A percentile compares a stretch with the other conserved stretches of the same genome.
These are phyloP conservation scores for Sclerurus mexicanus DNA, from an alignment of 2,113 vertebrate genomes.

Conservation along the genomic window DNA sequence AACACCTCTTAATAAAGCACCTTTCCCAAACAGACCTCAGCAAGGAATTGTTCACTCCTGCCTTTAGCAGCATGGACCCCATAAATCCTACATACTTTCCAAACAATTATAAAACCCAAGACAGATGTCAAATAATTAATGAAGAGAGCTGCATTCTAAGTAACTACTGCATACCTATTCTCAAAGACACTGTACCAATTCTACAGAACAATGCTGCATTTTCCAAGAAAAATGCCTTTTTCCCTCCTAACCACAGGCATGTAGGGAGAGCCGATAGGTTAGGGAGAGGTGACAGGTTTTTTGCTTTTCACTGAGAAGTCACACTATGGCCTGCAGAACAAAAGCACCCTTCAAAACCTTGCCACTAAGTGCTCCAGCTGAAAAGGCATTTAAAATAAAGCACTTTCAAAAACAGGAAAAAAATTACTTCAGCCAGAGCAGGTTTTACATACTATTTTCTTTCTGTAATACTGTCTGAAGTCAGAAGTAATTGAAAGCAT, in stretches of 20 bases:
- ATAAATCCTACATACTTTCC: neutral
- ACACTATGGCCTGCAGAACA: neutral
- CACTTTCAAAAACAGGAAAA: neutral
- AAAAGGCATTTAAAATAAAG: constrained; percentile 17
- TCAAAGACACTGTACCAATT: neutral
- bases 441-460: neutral
- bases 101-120: neutral
- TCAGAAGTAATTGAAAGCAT: neutral
- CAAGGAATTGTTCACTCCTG: neutral
- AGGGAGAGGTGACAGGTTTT: constrained; percentile 12
- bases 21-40: neutral
- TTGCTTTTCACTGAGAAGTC: constrained; percentile 5
- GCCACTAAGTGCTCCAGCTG: constrained; percentile 18
- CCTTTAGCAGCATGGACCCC: neutral
- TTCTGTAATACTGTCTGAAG: neutral
- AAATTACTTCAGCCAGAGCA: neutral
- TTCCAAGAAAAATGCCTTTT: neutral
- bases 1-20: neutral
- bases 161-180: neutral
- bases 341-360: constrained; percentile 30
- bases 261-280: neutral
- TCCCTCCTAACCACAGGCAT: neutral
- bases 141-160: neutral
- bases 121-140: neutral
- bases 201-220: neutral